phyloP scores from a whole-genome alignment of 2,797 vertebrate species.

The Notolepis coatsorum region DNA sequence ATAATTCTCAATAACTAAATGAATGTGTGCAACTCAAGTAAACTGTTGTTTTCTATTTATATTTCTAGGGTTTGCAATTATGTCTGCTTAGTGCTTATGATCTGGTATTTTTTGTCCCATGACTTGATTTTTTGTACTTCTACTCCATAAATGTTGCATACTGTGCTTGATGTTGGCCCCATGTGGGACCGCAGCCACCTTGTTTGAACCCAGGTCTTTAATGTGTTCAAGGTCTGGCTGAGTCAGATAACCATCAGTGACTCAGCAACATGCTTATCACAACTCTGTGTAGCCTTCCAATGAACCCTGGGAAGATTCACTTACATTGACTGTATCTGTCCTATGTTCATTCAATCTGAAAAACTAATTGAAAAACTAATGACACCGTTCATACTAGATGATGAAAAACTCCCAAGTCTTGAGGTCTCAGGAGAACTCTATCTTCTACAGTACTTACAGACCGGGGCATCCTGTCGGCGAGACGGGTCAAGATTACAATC shows the following conservation, averaged over 20 bases:
- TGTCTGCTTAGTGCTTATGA: no score
- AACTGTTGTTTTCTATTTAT: no score
- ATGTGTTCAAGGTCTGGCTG: conserved; percentile 27
- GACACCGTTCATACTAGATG: conserved; percentile 13
- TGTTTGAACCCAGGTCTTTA: conserved; percentile 22
- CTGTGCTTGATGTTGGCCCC: conserved; percentile 19
- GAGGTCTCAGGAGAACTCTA: conserved; percentile 9
- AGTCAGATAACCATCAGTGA: conserved; percentile 19
- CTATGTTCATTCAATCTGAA: conserved; percentile 6
- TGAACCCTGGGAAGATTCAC: conserved; percentile 8
- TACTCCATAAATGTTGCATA: no score
- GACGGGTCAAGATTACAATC: no score
- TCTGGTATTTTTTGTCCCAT: no score
- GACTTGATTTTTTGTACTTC: no score
- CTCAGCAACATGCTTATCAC: conserved; percentile 29
- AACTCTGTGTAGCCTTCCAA: not conserved
- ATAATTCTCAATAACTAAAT: no score
- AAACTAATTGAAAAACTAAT: not conserved
- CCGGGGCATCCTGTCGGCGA: no score
- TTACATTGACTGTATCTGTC: conserved; percentile 20
- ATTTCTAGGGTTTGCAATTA: no score
- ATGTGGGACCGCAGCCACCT: conserved; percentile 12
- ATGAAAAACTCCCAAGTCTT: conserved; percentile 42
- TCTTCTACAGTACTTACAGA: no score
- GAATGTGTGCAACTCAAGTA: no score